Evolutionary conservation across 2,888 invertebrate genomes (phyloP).

Genomic region (Lasioglossum pauxillum): DNA sequence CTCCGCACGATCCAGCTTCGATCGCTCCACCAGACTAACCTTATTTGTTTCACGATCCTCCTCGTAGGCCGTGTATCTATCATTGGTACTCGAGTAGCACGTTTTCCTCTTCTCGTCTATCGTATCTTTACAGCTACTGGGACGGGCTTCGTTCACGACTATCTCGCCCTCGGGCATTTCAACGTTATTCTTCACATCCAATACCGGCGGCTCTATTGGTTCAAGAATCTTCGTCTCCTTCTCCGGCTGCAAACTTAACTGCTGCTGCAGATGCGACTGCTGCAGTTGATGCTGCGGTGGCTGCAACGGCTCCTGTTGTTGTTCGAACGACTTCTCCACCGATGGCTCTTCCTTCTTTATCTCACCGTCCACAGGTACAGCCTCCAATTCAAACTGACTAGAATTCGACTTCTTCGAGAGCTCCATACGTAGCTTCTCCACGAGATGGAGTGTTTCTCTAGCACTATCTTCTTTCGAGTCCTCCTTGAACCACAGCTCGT

Average conservation of each 20-base stretch:
- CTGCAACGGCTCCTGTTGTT: conserved; percentile 44
- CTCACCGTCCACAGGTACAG: conserved; percentile 80
- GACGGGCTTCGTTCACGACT: conserved; percentile 36
- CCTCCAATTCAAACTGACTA: conserved; percentile 85
- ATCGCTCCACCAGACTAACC: conserved; percentile 81
- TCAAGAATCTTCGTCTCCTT: conserved; percentile 55
- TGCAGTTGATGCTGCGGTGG: conserved; percentile 25
- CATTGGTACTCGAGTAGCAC: conserved; percentile 76
- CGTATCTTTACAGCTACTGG: conserved; percentile 67
- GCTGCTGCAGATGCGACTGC: conserved; percentile 10
- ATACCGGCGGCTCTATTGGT: conserved; percentile 21
- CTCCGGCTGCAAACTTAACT: conserved; percentile 27
- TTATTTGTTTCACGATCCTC: conserved; percentile 83
- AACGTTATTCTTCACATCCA: conserved; percentile 48
- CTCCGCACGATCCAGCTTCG: conserved; percentile 84
- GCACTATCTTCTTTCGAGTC: conserved; percentile 93
- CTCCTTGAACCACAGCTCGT: conserved; percentile 90
- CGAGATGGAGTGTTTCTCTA: conserved; percentile 92
- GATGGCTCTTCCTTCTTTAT: conserved; percentile 74
- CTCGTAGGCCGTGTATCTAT: conserved; percentile 78
- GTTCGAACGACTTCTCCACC: conserved; percentile 56
- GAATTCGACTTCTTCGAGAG: conserved; percentile 88
- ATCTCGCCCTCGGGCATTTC: conserved; percentile 41
- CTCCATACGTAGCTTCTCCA: conserved; percentile 92
- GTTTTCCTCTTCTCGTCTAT: conserved; percentile 80